Conservation (phyloP, 2,888 invertebrate genomes). For the Drosophila neonasuta region DNA sequence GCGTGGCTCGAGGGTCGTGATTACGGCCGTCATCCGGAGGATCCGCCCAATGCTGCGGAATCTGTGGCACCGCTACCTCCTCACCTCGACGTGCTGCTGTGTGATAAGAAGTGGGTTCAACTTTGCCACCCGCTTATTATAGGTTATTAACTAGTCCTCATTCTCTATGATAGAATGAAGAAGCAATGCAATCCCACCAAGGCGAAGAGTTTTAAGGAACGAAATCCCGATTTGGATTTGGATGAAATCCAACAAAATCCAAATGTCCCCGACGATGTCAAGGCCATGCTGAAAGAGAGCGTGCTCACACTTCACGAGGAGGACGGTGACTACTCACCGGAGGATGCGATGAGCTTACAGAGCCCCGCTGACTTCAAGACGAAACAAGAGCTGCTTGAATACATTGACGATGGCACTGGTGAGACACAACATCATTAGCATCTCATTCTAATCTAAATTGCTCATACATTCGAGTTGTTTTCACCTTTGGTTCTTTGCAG, state of each 20-base stretch:
- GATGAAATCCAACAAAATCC: constrained; percentile 82
- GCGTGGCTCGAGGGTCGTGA: constrained; percentile 95
- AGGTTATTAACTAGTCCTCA: neutral
- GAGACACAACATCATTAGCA: constrained; percentile 33
- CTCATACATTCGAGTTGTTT: neutral
- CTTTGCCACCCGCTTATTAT: too few species aligned
- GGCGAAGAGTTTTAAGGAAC: constrained; percentile 82
- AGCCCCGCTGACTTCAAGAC: constrained; percentile 79
- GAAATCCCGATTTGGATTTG: constrained; percentile 82
- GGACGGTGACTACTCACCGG: constrained; percentile 57
- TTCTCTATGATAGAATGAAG: constrained; percentile 77
- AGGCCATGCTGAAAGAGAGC: constrained; percentile 81
- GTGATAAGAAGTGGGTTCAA: constrained; percentile 88
- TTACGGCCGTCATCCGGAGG: constrained; percentile 96
- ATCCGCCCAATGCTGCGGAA: constrained; percentile 85
- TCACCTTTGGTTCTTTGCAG: constrained; percentile 31
- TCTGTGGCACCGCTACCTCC: constrained; percentile 91
- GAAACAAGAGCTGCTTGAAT: constrained; percentile 81
- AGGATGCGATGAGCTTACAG: constrained; percentile 65
- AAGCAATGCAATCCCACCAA: constrained; percentile 82
- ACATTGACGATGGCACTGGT: constrained; percentile 82
- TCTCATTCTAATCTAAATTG: neutral
- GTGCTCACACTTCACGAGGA: constrained; percentile 79
- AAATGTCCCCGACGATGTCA: constrained; percentile 82
- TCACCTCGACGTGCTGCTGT: constrained; percentile 88